These are phyloP conservation scores for Cariama cristata DNA, from an alignment of 2,113 vertebrate species.

Conservation along the genomic window DNA sequence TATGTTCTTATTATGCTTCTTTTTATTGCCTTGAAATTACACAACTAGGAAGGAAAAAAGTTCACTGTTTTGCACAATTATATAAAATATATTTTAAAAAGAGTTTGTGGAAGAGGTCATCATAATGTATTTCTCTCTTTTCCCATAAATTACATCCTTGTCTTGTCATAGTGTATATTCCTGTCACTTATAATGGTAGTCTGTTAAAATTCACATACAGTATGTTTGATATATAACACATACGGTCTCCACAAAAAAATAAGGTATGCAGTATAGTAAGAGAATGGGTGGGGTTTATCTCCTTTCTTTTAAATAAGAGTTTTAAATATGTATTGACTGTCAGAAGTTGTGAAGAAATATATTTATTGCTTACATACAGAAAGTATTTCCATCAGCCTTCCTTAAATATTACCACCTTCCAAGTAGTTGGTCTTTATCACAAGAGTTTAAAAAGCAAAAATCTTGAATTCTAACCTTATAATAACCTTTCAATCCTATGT, in stretches of 20 bases:
- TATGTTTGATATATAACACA: not conserved
- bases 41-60: not conserved
- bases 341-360: not conserved
- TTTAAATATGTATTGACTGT: not conserved
- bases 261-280: not conserved
- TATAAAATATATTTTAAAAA: not conserved
- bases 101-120: not conserved
- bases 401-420: not conserved
- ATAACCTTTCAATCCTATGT: not conserved
- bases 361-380: not conserved
- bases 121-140: not conserved
- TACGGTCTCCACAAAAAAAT: not conserved
- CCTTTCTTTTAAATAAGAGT: not conserved
- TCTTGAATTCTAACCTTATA: not conserved
- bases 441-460: not conserved
- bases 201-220: not conserved
- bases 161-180: not conserved
- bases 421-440: not conserved
- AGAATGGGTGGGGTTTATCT: not conserved
- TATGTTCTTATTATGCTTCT: constrained; percentile 58
- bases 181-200: not conserved
- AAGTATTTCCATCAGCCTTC: not conserved
- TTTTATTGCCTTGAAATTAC: constrained; percentile 29
- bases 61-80: not conserved
- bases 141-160: not conserved